Evolutionary conservation across 1,140 invertebrate genomes (phyloP).

Genomic region (Nautilus pompilius): DNA sequence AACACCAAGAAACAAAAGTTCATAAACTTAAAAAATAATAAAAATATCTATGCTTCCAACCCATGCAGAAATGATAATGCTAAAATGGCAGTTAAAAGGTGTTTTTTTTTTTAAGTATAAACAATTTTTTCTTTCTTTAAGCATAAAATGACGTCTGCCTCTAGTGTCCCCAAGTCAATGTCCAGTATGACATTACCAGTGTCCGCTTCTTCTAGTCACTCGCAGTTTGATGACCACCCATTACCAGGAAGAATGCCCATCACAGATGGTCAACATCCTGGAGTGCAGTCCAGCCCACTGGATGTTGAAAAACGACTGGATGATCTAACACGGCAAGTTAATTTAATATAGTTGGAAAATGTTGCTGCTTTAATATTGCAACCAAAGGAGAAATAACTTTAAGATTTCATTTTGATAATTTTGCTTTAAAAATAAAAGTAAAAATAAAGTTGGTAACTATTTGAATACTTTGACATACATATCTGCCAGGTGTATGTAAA

Average conservation of each 20-base stretch:
- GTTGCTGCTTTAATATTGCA: no score
- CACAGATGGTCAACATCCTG: conserved; percentile 6
- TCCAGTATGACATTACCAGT: conserved; percentile 56
- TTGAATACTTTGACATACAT: not conserved
- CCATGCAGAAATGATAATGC: no score
- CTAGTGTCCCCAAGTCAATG: conserved; percentile 51
- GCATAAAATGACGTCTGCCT: conserved; percentile 51
- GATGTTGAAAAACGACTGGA: conserved; percentile 42
- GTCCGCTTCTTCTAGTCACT: conserved; percentile 49
- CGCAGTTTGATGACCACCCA: conserved; percentile 41
- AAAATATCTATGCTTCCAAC: no score
- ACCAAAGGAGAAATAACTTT: not conserved
- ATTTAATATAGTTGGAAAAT: not conserved
- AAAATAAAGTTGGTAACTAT: not conserved
- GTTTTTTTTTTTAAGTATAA: no score
- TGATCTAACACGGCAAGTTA: conserved; percentile 36
- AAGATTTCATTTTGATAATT: not conserved
- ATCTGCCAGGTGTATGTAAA: not conserved
- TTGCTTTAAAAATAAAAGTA: not conserved
- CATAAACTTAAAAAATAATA: no score
- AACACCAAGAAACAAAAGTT: no score
- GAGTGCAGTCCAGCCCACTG: conserved; percentile 18
- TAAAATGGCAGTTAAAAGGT: no score
- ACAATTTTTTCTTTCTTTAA: conserved; percentile 23
- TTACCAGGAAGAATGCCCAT: conserved; percentile 8